A percentile compares a stretch with the other conserved stretches of the same genome.
These are phyloP conservation scores for Metallyticus violacea DNA, from an alignment of 2,888 invertebrate species.

Conservation along the genomic window DNA sequence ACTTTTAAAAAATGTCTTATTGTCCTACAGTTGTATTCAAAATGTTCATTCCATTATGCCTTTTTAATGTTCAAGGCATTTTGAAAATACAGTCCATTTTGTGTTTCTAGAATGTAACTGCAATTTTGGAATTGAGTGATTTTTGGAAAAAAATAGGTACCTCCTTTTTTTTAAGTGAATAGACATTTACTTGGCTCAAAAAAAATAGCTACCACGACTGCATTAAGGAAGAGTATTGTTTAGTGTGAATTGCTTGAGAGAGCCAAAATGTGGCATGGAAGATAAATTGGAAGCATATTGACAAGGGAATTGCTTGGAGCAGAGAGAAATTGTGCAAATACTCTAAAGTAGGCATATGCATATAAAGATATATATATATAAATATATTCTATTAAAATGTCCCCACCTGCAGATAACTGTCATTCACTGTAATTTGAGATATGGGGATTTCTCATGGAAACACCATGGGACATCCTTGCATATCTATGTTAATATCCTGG, in stretches of 20 bases:
- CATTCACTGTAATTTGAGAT: conserved; percentile 23
- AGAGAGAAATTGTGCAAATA: conserved; percentile 26
- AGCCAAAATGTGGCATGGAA: conserved; percentile 10
- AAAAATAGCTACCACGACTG: not conserved
- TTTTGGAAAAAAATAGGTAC: not conserved
- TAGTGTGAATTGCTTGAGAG: not conserved
- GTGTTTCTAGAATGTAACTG: conserved; percentile 14
- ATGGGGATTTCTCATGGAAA: conserved; percentile 3
- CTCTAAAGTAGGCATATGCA: conserved; percentile 21
- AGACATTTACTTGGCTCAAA: not conserved
- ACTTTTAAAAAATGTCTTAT: conserved; percentile 11
- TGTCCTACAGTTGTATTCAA: conserved; percentile 28
- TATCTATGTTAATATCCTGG: conserved; percentile 16
- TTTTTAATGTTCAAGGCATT: conserved; percentile 29
- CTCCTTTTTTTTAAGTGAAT: not conserved
- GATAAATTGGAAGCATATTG: not conserved
- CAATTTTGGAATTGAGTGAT: not conserved
- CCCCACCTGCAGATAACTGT: conserved; percentile 13
- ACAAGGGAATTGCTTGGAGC: conserved; percentile 22
- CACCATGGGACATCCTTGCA: not conserved
- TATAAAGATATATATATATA: conserved; percentile 21
- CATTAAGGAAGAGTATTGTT: not conserved
- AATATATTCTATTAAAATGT: conserved; percentile 6
- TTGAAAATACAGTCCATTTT: conserved; percentile 17
- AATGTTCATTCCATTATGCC: conserved; percentile 35